A percentile compares a stretch with the other conserved stretches of the same genome.
These are phyloP conservation scores for Myotis vivesi DNA, from an alignment of 2,797 vertebrate genomes.

Conservation along the genomic window DNA sequence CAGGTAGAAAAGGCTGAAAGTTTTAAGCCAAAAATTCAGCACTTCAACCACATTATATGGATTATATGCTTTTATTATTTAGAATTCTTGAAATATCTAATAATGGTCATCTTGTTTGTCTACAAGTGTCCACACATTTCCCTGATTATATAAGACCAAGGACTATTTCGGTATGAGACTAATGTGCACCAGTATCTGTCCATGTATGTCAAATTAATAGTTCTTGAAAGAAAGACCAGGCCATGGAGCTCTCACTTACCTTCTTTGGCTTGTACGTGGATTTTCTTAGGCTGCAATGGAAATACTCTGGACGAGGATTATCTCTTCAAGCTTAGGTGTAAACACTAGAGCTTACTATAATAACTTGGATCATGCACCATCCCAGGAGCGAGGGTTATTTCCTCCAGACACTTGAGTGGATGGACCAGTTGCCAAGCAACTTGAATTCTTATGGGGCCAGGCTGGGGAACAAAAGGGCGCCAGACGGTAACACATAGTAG, in stretches of 20 bases:
- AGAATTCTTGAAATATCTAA: background rate
- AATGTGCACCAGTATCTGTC: background rate
- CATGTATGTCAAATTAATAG: background rate
- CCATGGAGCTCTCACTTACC: background rate
- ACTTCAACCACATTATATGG: background rate
- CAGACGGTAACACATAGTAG: constrained; percentile 37
- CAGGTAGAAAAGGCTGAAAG: background rate
- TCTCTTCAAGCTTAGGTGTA: constrained; percentile 53
- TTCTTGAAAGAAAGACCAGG: constrained; percentile 29
- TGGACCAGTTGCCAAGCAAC: constrained; percentile 70
- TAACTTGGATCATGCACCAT: constrained; percentile 28
- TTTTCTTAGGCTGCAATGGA: constrained; percentile 12
- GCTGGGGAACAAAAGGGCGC: constrained; percentile 51
- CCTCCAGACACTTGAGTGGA: constrained; percentile 29
- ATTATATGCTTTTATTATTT: background rate
- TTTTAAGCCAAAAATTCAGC: background rate
- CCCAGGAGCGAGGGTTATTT: constrained; percentile 49
- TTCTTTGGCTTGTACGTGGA: constrained; percentile 6
- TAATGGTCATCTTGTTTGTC: background rate
- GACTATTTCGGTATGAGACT: background rate
- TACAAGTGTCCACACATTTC: background rate
- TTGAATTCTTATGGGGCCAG: constrained; percentile 43
- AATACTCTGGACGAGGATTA: constrained; percentile 44
- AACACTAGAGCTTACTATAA: constrained; percentile 48
- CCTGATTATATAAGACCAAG: background rate